phyloP scores from a whole-genome alignment of 1,140 invertebrate genomes.

The Battus philenor region DNA sequence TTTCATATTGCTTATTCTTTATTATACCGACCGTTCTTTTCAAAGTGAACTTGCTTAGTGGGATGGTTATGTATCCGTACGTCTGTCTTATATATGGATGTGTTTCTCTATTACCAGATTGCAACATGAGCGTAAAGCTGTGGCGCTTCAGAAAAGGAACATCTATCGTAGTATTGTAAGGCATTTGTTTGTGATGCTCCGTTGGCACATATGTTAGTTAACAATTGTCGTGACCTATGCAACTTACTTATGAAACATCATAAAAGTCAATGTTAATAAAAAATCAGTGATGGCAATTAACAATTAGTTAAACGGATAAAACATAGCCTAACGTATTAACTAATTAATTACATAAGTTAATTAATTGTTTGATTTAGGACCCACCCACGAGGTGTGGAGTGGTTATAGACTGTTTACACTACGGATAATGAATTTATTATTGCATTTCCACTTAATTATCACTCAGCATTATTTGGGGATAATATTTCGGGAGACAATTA shows the following conservation, averaged over 20 bases:
- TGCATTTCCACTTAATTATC: background rate
- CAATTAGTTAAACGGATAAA: no score
- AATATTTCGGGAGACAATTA: no score
- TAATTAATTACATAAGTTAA: constrained; percentile 10
- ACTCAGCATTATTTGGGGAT: no score
- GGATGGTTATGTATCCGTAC: constrained; percentile 56
- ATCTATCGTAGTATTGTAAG: background rate
- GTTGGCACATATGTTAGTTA: constrained; percentile 35
- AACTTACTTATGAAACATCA: constrained; percentile 47
- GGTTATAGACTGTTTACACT: constrained; percentile 13
- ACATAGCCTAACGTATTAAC: constrained; percentile 2
- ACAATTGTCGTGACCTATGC: constrained; percentile 42
- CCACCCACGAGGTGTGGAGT: no score
- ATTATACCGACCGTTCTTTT: constrained; percentile 38
- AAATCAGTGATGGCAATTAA: constrained; percentile 25
- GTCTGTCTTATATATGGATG: constrained; percentile 64
- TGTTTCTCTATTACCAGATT: constrained; percentile 66
- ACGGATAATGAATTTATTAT: constrained; percentile 8
- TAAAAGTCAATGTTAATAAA: constrained; percentile 62
- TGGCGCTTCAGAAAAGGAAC: constrained; percentile 29
- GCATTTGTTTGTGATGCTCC: constrained; percentile 1
- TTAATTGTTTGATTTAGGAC: no score
- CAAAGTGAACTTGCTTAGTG: constrained; percentile 47
- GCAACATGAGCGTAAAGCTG: constrained; percentile 44
- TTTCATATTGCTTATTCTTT: constrained; percentile 56